Base-by-base conservation (phyloP, 2,888 invertebrate species). In the Oithona nana region DNA sequence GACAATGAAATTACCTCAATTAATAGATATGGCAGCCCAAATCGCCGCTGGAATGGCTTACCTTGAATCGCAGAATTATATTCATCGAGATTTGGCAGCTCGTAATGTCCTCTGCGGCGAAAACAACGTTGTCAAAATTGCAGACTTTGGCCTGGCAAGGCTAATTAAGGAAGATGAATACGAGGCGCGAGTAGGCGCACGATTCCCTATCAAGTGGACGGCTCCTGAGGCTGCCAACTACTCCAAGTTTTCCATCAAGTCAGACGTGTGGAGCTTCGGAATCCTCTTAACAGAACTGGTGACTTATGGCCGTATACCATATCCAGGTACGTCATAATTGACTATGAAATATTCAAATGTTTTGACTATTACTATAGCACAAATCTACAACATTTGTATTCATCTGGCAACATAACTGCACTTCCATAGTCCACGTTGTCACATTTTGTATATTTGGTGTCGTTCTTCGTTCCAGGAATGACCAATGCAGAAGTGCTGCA, bases 1-100 rank as follows among this genome's bases (percentile, higher is more conserved):
- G 69, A 82, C 81, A 56, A 77, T 95, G 69, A 92, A 93, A 75
- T 80, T 95, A 69, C 86, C 88, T 66, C 89, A 90, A 73, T 78
- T 98, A 69, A 94, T 98, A 71, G 97, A 98, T 74, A 92, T 97
- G 86, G 88, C 95, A 56, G 94, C 95, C 28, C 97, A 98, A 77
- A 95, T 98, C 68, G 97, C 98, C 1, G 86, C 92, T 68, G 98
- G 98, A 67, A 98, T 98, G 98, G 94, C 97, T 55, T 98, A 97
- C 75, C 80, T 98, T 68, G 98, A 98, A 76, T 89, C 92, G 57
- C 94, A 97, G 76, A 97, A 97, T 77, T 98, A 97, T 76, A 97
- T 98, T 69, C 98, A 98, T 73, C 80, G 97, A 70, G 98, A 99
- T 77, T 78, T 98, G 70, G 98, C 98, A 13, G 97, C 97, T 16